phyloP scores from a whole-genome alignment of 2,888 invertebrate genomes.

The Drosophila pseudotalamancana region DNA sequence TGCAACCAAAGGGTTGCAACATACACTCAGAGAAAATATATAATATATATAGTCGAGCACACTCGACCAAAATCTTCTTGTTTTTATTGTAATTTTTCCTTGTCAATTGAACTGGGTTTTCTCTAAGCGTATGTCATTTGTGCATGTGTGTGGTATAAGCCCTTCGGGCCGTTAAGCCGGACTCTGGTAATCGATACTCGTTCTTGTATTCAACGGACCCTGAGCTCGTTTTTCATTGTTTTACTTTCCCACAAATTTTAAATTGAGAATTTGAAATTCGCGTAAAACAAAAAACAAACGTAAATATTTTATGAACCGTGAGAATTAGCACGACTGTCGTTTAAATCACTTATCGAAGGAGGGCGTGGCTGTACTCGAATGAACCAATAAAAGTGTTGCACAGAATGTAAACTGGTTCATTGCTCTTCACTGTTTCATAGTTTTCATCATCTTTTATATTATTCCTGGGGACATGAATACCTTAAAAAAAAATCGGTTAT shows the following conservation, averaged over 20 bases:
- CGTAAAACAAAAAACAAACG: conserved; percentile 3
- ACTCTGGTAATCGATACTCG: conserved; percentile 38
- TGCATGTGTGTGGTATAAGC: conserved; percentile 36
- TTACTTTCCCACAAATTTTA: background rate
- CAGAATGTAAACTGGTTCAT: conserved; percentile 5
- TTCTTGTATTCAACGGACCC: background rate
- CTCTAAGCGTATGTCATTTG: background rate
- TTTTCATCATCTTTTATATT: too few relatives aligned
- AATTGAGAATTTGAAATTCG: conserved; percentile 15
- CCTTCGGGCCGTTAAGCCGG: conserved; percentile 7
- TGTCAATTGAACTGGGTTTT: too few relatives aligned
- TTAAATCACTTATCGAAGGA: background rate
- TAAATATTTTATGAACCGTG: conserved; percentile 34
- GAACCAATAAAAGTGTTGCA: background rate
- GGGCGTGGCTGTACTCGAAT: background rate
- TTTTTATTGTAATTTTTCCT: too few relatives aligned
- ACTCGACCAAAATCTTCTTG: too few relatives aligned
- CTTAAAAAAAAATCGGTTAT: too few relatives aligned
- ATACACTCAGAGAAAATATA: background rate
- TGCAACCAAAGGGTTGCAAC: conserved; percentile 28
- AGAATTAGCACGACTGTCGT: conserved; percentile 30
- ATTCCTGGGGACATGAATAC: too few relatives aligned
- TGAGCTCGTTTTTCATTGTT: background rate
- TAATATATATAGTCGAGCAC: background rate
- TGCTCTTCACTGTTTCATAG: background rate